phyloP scores from a whole-genome alignment of 2,797 vertebrate genomes.

The Acestrorhynchus altus region DNA sequence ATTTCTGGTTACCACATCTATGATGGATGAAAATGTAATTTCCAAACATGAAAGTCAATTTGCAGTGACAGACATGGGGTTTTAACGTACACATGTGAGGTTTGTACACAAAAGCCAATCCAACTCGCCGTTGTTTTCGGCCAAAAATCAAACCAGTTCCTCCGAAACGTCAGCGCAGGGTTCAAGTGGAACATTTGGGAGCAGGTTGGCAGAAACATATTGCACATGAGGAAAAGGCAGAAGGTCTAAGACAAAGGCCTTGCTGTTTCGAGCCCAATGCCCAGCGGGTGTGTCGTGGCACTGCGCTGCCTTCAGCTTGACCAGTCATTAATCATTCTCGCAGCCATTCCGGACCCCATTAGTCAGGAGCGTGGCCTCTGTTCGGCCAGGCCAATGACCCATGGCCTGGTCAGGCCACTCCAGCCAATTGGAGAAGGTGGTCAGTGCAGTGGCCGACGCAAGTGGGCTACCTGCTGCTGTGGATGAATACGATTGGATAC shows the following conservation, averaged over 20 bases:
- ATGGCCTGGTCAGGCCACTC: conserved; percentile 80
- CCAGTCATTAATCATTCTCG: conserved; percentile 80
- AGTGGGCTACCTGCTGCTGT: conserved; percentile 94
- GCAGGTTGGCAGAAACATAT: conserved; percentile 44
- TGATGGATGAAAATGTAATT: conserved; percentile 58
- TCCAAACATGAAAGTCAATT: conserved; percentile 54
- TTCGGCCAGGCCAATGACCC: conserved; percentile 86
- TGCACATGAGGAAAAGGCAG: conserved; percentile 12
- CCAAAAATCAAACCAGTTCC: conserved; percentile 34
- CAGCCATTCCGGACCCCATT: conserved; percentile 68
- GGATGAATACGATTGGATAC: conserved; percentile 91
- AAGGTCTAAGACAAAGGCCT: conserved; percentile 53
- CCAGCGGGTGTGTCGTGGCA: conserved; percentile 54
- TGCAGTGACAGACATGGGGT: conserved; percentile 68
- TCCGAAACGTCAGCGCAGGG: conserved; percentile 7
- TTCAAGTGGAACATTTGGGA: conserved; percentile 31
- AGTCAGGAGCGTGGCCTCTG: conserved; percentile 83
- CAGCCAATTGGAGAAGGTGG: conserved; percentile 77
- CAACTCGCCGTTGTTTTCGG: conserved; percentile 64
- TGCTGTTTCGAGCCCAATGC: conserved; percentile 47
- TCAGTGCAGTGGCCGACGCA: conserved; percentile 77
- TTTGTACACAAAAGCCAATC: conserved; percentile 25
- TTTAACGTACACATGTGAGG: conserved; percentile 59
- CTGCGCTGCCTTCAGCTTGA: conserved; percentile 60
- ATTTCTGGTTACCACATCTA: conserved; percentile 66